These are phyloP conservation scores for Hemicentrotus pulcherrimus DNA, from an alignment of 35 echinoderm and acorn worm species.

Conservation along the genomic window DNA sequence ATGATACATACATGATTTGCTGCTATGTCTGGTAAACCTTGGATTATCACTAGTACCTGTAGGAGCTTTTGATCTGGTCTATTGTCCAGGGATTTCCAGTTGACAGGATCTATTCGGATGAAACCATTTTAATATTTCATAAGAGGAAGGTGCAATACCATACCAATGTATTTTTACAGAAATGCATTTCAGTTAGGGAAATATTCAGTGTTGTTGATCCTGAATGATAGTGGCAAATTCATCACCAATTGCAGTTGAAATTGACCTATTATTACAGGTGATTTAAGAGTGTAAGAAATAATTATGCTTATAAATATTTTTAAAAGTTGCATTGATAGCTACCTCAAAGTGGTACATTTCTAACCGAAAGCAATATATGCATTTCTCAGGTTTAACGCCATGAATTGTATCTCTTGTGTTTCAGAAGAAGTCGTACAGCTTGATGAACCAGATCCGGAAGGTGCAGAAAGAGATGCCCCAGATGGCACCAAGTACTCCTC, in stretches of 20 bases:
- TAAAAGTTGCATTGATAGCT: not conserved
- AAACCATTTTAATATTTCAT: too few species aligned
- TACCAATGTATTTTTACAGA: too few species aligned
- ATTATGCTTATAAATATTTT: not conserved
- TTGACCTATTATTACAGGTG: not conserved
- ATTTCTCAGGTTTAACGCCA: not conserved
- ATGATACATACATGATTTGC: not conserved
- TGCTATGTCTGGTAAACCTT: too few species aligned
- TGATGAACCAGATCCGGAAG: slow-evolving; percentile 23
- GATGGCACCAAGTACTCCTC: slow-evolving; percentile 40
- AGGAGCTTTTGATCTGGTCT: too few species aligned
- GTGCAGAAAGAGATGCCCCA: slow-evolving; percentile 1
- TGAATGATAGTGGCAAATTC: not conserved
- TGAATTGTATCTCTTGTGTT: not conserved
- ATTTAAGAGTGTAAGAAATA: not conserved
- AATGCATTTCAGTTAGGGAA: too few species aligned
- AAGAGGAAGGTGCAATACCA: too few species aligned
- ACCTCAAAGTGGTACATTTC: not conserved
- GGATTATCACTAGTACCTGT: too few species aligned
- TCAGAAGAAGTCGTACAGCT: slow-evolving; percentile 40
- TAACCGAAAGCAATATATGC: not conserved
- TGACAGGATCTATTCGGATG: too few species aligned
- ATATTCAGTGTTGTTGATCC: too few species aligned
- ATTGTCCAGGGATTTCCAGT: too few species aligned
- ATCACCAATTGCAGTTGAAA: not conserved